Evolutionary conservation across 2,797 vertebrate species (phyloP).

Genomic region (Sylvilagus floridanus): DNA sequence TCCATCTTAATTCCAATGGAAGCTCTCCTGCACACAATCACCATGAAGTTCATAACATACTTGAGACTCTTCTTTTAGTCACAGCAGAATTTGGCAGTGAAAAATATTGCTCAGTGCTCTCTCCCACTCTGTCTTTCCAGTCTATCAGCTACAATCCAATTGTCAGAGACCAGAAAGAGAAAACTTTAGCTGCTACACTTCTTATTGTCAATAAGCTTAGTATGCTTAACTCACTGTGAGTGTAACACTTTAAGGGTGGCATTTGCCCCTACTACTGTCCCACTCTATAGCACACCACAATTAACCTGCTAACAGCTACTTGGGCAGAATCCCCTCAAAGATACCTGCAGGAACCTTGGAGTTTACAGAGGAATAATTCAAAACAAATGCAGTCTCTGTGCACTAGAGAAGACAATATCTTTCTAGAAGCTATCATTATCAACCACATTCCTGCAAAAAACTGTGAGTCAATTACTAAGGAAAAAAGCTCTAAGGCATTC

Average conservation of each 20-base stretch:
- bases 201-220: not conserved
- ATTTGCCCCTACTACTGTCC: not conserved
- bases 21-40: not conserved
- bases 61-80: not conserved
- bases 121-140: not conserved
- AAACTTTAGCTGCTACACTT: not conserved
- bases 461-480: not conserved
- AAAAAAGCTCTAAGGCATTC: not conserved
- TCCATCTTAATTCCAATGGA: not conserved
- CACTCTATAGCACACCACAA: not conserved
- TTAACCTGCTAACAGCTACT: not conserved
- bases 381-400: not conserved
- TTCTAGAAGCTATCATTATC: not conserved
- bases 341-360: not conserved
- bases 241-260: not conserved
- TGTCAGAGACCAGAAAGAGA: not conserved
- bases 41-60: not conserved
- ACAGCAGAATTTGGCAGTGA: not conserved
- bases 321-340: not conserved
- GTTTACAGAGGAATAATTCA: not conserved
- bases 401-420: not conserved
- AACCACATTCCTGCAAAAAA: not conserved
- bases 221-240: not conserved
- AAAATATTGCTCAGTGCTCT: not conserved
- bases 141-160: not conserved